Evolutionary conservation across 2,113 vertebrate genomes (phyloP).

Genomic region (Theristicus caerulescens): DNA sequence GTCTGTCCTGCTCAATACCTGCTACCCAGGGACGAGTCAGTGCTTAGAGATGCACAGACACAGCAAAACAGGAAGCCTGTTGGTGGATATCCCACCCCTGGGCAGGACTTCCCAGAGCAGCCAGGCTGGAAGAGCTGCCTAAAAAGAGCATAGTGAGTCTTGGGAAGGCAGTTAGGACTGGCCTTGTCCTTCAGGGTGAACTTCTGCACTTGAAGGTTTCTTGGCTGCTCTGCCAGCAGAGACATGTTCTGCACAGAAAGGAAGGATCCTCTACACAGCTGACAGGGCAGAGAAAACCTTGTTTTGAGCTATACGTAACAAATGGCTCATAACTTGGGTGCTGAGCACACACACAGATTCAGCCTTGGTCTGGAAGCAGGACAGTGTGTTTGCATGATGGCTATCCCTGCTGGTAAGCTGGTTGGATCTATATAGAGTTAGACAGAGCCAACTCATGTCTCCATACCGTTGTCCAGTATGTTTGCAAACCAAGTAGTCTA

Average conservation of each 20-base stretch:
- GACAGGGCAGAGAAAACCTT: background rate
- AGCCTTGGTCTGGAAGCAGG: background rate
- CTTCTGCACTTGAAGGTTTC: background rate
- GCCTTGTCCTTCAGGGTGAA: background rate
- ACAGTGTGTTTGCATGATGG: background rate
- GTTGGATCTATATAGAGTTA: background rate
- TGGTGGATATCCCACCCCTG: background rate
- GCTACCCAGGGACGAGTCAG: background rate
- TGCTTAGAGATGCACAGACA: background rate
- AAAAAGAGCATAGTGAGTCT: background rate
- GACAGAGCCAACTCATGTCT: background rate
- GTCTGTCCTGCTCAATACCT: background rate
- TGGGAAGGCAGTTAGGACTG: background rate
- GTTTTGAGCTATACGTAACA: background rate
- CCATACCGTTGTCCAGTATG: fast-evolving
- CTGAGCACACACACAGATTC: background rate
- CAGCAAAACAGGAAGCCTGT: background rate
- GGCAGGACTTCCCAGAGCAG: background rate
- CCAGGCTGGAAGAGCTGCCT: background rate
- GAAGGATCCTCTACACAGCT: background rate
- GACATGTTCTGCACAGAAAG: background rate
- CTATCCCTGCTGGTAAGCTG: background rate
- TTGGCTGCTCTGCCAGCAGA: background rate
- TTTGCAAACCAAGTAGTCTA: background rate
- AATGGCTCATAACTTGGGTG: background rate